These are phyloP conservation scores for Porites divaricata DNA, from an alignment of 92 coral and sea anemone species.

Conservation along the genomic window DNA sequence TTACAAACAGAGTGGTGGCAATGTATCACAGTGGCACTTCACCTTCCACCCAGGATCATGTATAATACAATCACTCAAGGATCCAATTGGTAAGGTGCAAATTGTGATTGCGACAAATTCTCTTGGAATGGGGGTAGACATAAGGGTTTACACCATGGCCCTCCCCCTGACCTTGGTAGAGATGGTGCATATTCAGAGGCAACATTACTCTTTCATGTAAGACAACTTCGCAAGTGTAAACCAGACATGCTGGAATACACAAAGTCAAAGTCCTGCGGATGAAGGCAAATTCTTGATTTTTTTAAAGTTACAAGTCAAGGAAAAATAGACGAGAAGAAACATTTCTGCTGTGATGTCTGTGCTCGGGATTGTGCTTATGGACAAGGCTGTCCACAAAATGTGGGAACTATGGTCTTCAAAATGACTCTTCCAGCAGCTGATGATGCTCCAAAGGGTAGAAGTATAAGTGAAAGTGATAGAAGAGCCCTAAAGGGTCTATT, in stretches of 20 bases:
- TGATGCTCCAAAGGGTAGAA: not conserved
- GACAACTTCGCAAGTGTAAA: constrained; percentile 24
- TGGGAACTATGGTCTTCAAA: not conserved
- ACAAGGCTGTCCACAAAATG: not conserved
- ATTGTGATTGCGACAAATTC: constrained; percentile 32
- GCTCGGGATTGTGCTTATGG: constrained; percentile 23
- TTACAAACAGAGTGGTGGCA: no score
- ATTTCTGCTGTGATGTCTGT: constrained; percentile 19
- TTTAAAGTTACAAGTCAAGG: not conserved
- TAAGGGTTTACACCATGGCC: constrained; percentile 5
- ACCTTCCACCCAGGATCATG: no score
- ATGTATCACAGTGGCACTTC: no score
- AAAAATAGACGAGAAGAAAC: not conserved
- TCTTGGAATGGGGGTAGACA: constrained; percentile 39
- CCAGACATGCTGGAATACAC: constrained; percentile 24
- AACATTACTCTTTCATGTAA: not conserved
- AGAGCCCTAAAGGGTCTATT: not conserved
- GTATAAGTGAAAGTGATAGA: no score
- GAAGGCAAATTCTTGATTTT: not conserved
- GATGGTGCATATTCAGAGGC: constrained; percentile 27
- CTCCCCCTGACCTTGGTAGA: constrained; percentile 24
- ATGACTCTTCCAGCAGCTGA: no score
- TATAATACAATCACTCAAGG: no score
- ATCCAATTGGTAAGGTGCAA: no score
- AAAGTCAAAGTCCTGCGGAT: constrained; percentile 9